These are phyloP conservation scores for Drosophila glabriapex DNA, from an alignment of 2,888 invertebrate genomes.

Conservation along the genomic window DNA sequence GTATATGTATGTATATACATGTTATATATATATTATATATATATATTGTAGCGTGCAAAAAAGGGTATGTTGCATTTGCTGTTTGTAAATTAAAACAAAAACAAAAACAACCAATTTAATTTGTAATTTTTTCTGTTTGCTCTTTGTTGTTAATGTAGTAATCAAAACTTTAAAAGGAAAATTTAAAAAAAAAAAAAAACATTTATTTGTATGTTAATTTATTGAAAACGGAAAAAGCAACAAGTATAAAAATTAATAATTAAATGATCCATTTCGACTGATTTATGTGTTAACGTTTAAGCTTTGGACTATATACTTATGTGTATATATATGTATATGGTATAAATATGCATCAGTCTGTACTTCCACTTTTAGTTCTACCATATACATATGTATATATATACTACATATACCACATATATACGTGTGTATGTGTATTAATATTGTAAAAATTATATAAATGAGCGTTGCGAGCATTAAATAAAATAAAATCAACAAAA, in stretches of 20 bases:
- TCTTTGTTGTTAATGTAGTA: slow-evolving; percentile 11
- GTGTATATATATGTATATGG: slow-evolving; percentile 23
- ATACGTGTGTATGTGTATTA: slow-evolving; percentile 30
- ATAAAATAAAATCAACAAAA: slow-evolving; percentile 36
- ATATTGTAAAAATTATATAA: slow-evolving; percentile 51
- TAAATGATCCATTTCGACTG: slow-evolving; percentile 65
- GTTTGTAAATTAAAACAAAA: slow-evolving; percentile 46
- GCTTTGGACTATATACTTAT: slow-evolving; percentile 42
- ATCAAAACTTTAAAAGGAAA: slow-evolving; percentile 8
- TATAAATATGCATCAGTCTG: slow-evolving; percentile 22
- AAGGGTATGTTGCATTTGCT: slow-evolving; percentile 43
- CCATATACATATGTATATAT: slow-evolving; percentile 20
- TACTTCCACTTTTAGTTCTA: slow-evolving; percentile 41
- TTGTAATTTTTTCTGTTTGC: slow-evolving; percentile 18
- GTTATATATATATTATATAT: not conserved
- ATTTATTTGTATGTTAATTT: slow-evolving; percentile 48
- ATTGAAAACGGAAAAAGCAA: slow-evolving; percentile 36
- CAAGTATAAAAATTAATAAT: slow-evolving; percentile 30
- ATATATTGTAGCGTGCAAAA: slow-evolving; percentile 18
- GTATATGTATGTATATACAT: slow-evolving; percentile 31
- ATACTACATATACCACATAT: slow-evolving; percentile 10
- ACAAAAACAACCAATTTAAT: slow-evolving; percentile 25
- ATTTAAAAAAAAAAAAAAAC: slow-evolving; percentile 5
- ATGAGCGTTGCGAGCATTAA: slow-evolving; percentile 44
- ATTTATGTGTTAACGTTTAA: slow-evolving; percentile 74